These are phyloP conservation scores for Erebia epiphron DNA, from an alignment of 2,888 invertebrate species.

Conservation along the genomic window DNA sequence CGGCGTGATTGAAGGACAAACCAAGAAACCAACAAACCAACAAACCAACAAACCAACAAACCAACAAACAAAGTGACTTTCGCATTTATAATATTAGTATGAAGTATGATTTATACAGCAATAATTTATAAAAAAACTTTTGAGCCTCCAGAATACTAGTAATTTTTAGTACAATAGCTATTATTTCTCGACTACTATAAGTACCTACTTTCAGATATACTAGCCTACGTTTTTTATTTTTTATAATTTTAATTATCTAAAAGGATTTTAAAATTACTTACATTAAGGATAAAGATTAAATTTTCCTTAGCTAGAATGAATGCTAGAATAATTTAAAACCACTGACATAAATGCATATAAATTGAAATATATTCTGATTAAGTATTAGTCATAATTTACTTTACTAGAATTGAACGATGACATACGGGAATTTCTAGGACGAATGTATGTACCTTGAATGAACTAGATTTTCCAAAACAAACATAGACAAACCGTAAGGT, in stretches of 20 bases:
- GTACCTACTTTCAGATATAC: too few species aligned
- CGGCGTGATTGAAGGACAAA: too few species aligned
- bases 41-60: too few species aligned
- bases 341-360: slow-evolving; percentile 11
- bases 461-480: neutral
- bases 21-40: too few species aligned
- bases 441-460: neutral
- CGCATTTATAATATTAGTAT: too few species aligned
- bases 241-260: too few species aligned
- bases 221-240: too few species aligned
- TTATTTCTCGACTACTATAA: too few species aligned
- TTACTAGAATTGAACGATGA: neutral
- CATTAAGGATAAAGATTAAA: slow-evolving; percentile 2
- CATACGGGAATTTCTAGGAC: neutral
- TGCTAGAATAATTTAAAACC: neutral
- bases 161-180: too few species aligned
- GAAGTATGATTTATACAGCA: neutral
- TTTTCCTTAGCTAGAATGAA: neutral
- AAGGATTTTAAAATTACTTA: neutral
- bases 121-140: neutral
- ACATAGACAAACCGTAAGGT: neutral
- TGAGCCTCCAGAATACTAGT: too few species aligned
- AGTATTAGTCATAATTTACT: slow-evolving; percentile 1
- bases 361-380: neutral
- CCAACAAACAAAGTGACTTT: too few species aligned